Conservation (phyloP, 2,888 invertebrate genomes). For the Adelphocoris suturalis region DNA sequence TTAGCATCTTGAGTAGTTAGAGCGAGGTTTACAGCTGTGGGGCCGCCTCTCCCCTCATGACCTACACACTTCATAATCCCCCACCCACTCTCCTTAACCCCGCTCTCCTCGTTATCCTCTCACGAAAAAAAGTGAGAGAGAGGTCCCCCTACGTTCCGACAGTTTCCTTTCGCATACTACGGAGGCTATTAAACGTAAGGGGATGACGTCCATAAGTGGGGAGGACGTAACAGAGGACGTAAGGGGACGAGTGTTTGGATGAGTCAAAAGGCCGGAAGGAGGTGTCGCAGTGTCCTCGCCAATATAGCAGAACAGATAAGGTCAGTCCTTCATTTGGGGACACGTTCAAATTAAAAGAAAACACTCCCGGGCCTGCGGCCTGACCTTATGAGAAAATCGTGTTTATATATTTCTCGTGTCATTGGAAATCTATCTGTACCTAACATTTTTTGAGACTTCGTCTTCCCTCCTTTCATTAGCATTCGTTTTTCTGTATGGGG, state of each 20-base stretch:
- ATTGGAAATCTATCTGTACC: too few species aligned
- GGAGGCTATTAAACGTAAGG: slow-evolving; percentile 16
- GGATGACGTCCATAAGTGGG: neutral
- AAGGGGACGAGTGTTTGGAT: slow-evolving; percentile 1
- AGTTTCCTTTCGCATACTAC: slow-evolving; percentile 5
- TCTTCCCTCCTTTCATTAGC: too few species aligned
- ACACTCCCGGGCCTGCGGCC: neutral
- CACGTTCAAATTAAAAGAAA: neutral
- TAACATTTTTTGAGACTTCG: too few species aligned
- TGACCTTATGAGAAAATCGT: too few species aligned
- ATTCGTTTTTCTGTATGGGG: too few species aligned
- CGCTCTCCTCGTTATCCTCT: neutral
- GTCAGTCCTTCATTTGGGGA: neutral
- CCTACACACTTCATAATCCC: neutral
- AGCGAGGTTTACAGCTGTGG: slow-evolving; percentile 38
- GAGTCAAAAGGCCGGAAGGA: slow-evolving; percentile 46
- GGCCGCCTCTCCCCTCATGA: slow-evolving; percentile 9
- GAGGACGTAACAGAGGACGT: neutral
- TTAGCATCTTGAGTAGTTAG: slow-evolving; percentile 45
- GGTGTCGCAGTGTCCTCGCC: neutral
- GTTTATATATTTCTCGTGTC: too few species aligned
- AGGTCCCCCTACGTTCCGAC: neutral
- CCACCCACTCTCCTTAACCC: neutral
- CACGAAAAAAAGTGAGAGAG: neutral
- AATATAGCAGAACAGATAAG: slow-evolving; percentile 3